Evolutionary conservation across 1,140 invertebrate species (phyloP).

Genomic region (Xylocopa sonorina): DNA sequence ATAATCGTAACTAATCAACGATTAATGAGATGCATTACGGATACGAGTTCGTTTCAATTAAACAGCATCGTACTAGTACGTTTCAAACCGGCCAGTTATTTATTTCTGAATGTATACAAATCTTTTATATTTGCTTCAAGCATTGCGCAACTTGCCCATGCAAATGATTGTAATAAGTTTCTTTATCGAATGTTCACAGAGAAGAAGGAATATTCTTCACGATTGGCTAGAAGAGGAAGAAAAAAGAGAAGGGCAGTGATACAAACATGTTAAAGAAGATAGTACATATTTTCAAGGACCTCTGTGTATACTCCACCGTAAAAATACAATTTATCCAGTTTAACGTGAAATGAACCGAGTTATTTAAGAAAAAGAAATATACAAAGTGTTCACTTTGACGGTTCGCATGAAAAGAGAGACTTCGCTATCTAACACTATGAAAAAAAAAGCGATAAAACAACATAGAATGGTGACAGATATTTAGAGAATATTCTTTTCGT

Average conservation of each 20-base stretch:
- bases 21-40: slow-evolving; percentile 6
- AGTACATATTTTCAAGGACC: slow-evolving; percentile 62
- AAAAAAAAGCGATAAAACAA: too few species aligned
- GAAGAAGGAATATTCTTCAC: slow-evolving; percentile 74
- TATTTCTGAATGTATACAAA: slow-evolving; percentile 9
- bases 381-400: too few species aligned
- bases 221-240: slow-evolving; percentile 77
- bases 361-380: slow-evolving; percentile 44
- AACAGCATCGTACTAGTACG: slow-evolving; percentile 5
- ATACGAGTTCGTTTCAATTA: slow-evolving; percentile 14
- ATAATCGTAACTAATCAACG: not conserved
- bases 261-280: slow-evolving; percentile 49
- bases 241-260: slow-evolving; percentile 66
- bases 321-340: slow-evolving; percentile 41
- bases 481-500: too few species aligned
- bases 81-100: not conserved
- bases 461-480: too few species aligned
- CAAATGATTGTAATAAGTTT: not conserved
- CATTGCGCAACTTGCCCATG: not conserved
- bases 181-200: slow-evolving; percentile 71
- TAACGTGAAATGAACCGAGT: slow-evolving; percentile 44
- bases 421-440: too few species aligned
- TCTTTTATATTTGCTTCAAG: slow-evolving; percentile 36
- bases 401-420: too few species aligned
- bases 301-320: slow-evolving; percentile 43